phyloP scores from a whole-genome alignment of 2,113 vertebrate genomes.

The Notarius lentiginosus region DNA sequence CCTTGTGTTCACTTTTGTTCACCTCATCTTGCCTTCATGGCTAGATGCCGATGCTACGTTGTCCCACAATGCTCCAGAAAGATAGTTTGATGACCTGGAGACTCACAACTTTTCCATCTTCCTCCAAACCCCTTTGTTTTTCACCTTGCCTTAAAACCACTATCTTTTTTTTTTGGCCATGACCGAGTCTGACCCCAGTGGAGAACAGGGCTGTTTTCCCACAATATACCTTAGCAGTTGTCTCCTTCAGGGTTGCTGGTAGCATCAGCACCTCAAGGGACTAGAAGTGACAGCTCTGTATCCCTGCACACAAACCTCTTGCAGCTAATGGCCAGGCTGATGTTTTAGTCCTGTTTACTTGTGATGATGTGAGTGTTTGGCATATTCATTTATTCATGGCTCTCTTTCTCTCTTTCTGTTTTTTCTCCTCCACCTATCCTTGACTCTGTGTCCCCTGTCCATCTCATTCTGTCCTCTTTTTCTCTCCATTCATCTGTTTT shows the following conservation, averaged over 20 bases:
- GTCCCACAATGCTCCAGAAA: neutral
- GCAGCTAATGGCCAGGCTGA: constrained; percentile 74
- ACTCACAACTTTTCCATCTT: constrained; percentile 49
- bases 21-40: neutral
- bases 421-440: constrained; percentile 45
- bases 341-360: constrained; percentile 70
- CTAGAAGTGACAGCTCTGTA: constrained; percentile 60
- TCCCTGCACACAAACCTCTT: constrained; percentile 48
- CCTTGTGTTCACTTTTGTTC: neutral
- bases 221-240: constrained; percentile 69
- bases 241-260: constrained; percentile 70
- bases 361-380: constrained; percentile 65
- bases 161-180: constrained; percentile 49
- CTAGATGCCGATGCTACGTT: neutral
- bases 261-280: constrained; percentile 68
- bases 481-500: constrained; percentile 50
- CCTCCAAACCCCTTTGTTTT: constrained; percentile 31
- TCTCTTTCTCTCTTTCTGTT: constrained; percentile 41
- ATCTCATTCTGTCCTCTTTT: constrained; percentile 18
- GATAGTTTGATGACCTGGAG: constrained; percentile 49
- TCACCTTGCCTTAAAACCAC: constrained; percentile 44
- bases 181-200: constrained; percentile 53
- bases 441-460: constrained; percentile 46
- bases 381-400: constrained; percentile 73
- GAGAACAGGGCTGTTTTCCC: constrained; percentile 59